Base-by-base conservation (phyloP, 2,797 vertebrate genomes). In the Ctenopoma multispine region DNA sequence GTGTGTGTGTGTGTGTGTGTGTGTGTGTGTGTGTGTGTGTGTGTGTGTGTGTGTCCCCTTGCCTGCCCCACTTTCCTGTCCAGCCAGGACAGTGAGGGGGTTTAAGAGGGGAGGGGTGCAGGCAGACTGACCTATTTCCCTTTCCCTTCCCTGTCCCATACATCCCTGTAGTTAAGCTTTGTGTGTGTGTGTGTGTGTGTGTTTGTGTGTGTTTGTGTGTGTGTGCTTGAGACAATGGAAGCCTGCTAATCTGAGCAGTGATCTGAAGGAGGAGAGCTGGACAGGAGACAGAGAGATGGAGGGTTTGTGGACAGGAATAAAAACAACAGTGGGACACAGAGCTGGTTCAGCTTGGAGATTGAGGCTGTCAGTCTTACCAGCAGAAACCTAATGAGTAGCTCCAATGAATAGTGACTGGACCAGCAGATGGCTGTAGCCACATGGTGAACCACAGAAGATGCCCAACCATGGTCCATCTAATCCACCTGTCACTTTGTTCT, bases 351-450 rank as follows among this genome's bases (percentile, higher is more conserved):
- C 72, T 46, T 75, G 71, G 74, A 80, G 76, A 87, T 76, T 58
- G 63, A 80, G 76, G 82, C 82, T 72, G 88, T 80, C 75, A 74
- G 86, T 85, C 81, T 80, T 86, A 90, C 79, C 89, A 83, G 84
- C 87, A 87, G 90, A 93, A 89, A 92, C 84, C 86, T 93, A 93
- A 93, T 92, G 91, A 94, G 89, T 86, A 89, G 86, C 90, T 87
- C 85, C 81, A 77, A 90, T 91, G 92, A 92, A 92, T 87, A 91
- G 89, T 90, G 86, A 87, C 88, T 75, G 85, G 86, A 91, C 90
- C 92, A 92, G 90, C 94, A 94, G 93, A 94, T 95, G 94, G 94
- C 90, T 90, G 79, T 63, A 82, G 85, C 92, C 93, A 92, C 93
- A 93, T 93, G 92, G 89, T 90, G 84, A 85, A 84, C 84, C 80